Base-by-base conservation (phyloP, 2,888 invertebrate genomes). In the Agapetus fuscipes region DNA sequence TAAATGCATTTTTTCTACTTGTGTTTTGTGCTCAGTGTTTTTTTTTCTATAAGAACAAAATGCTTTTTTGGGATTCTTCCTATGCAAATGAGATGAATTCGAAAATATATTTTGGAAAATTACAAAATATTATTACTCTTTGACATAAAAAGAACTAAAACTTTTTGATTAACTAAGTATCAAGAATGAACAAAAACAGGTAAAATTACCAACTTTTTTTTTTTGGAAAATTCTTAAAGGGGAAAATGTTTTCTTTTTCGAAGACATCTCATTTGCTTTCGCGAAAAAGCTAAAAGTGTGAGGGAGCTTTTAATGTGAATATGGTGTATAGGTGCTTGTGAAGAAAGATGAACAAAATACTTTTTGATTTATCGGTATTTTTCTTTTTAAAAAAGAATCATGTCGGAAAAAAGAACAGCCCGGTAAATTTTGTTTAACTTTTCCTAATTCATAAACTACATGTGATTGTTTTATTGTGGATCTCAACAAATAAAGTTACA, bases 11-110 rank as follows among this genome's bases (percentile, higher is more conserved):
- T n/a, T n/a, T 25, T 35, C 40, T 40, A 40, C 40, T 33, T 29
- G 43, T 45, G 29, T 27, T 12, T 37, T 45, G 41, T 45, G 41
- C 41, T 33, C 28, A 34, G 34, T 44, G 41, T 41, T 36, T 41
- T n/a, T n/a, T n/a, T n/a, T 41, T 16, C 45, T 45, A 45, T 34
- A 36, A 34, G 41, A 37, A 41, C 20, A 34, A 38, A 37, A 39
- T 45, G 33, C 37, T 41, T 37, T 36, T 37, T n/a, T 32, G 31
- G 32, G 38, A 38, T 30, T 32, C 31, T 31, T 32, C 31, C 38
- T 31, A 17, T 13, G 26, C 24, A 12, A 12, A 32, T 26, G 14
- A 38, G 27, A 31, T 24, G 24, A 38, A 32, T 17, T 17, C 31
- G 32, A 38, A 16, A 13, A 11, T 15, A 30, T 10, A 25, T 6